These are phyloP conservation scores for Xanthostigma xanthostigma DNA, from an alignment of 2,888 invertebrate genomes.

Conservation along the genomic window DNA sequence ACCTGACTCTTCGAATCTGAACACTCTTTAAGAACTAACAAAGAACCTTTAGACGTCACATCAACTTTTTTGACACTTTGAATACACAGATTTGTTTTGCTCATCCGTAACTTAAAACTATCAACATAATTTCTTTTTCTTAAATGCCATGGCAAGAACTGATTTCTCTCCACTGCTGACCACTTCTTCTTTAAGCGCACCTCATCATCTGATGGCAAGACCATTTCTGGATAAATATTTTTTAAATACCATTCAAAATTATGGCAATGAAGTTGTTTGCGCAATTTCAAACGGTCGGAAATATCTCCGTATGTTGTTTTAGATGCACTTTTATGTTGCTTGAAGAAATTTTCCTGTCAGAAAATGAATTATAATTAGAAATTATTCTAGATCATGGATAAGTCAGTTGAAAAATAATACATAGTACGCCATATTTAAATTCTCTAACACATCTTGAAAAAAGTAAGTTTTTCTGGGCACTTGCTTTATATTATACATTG, in stretches of 20 bases:
- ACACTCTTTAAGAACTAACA: slow-evolving; percentile 56
- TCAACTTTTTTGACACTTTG: slow-evolving; percentile 51
- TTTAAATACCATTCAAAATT: slow-evolving; percentile 80
- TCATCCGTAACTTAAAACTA: slow-evolving; percentile 57
- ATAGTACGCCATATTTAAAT: no score
- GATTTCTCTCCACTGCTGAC: slow-evolving; percentile 43
- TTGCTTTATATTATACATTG: no score
- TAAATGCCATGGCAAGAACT: slow-evolving; percentile 72
- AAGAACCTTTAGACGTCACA: slow-evolving; percentile 61
- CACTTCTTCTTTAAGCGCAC: slow-evolving; percentile 41
- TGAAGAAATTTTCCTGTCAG: slow-evolving; percentile 60
- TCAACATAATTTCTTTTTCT: slow-evolving; percentile 60
- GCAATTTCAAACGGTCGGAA: slow-evolving; percentile 51
- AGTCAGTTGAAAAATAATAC: neutral
- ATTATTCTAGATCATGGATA: neutral
- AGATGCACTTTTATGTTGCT: slow-evolving; percentile 44
- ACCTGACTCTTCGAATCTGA: slow-evolving; percentile 57
- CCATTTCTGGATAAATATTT: slow-evolving; percentile 69
- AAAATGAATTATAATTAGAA: neutral
- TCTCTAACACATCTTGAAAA: neutral
- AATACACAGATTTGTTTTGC: slow-evolving; percentile 59
- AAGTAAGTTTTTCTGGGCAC: neutral
- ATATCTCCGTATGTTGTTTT: slow-evolving; percentile 64
- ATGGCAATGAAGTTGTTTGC: slow-evolving; percentile 61
- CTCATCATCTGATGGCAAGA: slow-evolving; percentile 42